Percentiles rank a stretch among this genome's conserved stretches.
phyloP scores from a whole-genome alignment of 1,140 invertebrate genomes.

The Bathynomus jamesi region DNA sequence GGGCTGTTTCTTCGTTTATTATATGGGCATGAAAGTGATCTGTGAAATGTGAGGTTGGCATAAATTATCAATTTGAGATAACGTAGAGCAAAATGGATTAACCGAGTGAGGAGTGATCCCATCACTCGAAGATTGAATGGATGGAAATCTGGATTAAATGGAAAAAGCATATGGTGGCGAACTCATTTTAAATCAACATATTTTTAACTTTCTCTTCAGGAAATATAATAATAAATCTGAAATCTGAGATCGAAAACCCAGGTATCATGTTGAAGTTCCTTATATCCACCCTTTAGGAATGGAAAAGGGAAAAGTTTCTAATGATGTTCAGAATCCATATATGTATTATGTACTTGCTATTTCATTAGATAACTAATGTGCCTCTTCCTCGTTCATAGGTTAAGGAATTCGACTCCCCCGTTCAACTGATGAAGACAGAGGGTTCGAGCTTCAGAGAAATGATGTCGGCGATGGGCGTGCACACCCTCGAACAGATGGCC shows the following conservation, averaged over 20 bases:
- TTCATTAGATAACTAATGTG: neutral
- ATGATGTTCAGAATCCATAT: neutral
- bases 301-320: neutral
- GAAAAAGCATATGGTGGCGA: no score
- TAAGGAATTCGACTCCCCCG: slow-evolving; percentile 19
- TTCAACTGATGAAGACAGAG: slow-evolving; percentile 11
- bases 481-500: neutral
- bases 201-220: no score
- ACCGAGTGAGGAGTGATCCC: no score
- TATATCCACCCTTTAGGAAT: neutral
- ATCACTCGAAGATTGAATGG: no score
- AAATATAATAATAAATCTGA: neutral
- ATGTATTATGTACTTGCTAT: neutral
- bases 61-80: no score
- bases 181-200: no score
- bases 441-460: slow-evolving; percentile 27
- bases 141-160: no score
- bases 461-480: slow-evolving; percentile 25
- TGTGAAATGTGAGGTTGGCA: no score
- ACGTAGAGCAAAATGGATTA: no score
- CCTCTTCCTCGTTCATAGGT: slow-evolving; percentile 4
- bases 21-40: no score
- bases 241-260: neutral
- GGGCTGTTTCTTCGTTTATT: no score
- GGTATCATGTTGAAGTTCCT: neutral